Evolutionary conservation across 2,797 vertebrate species (phyloP), one percentile per base, ranked within the genome.

Genomic region (Melanotaenia parkinsoni): DNA sequence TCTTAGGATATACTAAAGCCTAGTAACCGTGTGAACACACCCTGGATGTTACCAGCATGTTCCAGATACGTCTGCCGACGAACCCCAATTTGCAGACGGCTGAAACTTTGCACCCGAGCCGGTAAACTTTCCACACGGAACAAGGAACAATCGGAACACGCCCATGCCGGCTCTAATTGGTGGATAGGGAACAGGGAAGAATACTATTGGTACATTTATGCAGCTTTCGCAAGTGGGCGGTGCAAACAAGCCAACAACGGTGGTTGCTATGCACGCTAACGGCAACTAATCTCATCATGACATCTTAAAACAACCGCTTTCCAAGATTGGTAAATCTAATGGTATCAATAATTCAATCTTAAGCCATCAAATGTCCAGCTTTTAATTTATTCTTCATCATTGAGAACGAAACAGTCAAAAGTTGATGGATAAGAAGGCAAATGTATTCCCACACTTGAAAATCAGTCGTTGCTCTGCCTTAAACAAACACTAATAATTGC

Each of bases 71-170:
- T 91, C 80, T 73, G 62, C 79, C 77, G 81, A 81, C 68, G 76
- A 69, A 69, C 92, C 77, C 35, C 58, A 82, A 79, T 96, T 95
- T 96, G 95, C 96, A 95, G 94, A 95, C 97, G 96, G 96, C 93
- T 96, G 94, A 95, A 98, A 97, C 96, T 98, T 98, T 99, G 97
- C 96, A 97, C 96, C 96, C 96, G 96, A 96, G 93, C 96, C 95
- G 94, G 95, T 88, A 94, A 95, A 95, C 95, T 99, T 98, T 99
- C 95, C 97, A 98, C 97, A 98, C 97, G 96, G 94, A 97, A 96
- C 96, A 80, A 54, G 74, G 58, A 50, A 24, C 11, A 0, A 1
- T 0, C 0, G 18, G 5, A 57, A 37, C 85, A 86, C 94, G 82
- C 94, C 94, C 79, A 8, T 0, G 0, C 0, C 0, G 0, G 4